These are phyloP conservation scores for Drosophila trapezifrons DNA, from an alignment of 1,140 invertebrate species.

Conservation along the genomic window DNA sequence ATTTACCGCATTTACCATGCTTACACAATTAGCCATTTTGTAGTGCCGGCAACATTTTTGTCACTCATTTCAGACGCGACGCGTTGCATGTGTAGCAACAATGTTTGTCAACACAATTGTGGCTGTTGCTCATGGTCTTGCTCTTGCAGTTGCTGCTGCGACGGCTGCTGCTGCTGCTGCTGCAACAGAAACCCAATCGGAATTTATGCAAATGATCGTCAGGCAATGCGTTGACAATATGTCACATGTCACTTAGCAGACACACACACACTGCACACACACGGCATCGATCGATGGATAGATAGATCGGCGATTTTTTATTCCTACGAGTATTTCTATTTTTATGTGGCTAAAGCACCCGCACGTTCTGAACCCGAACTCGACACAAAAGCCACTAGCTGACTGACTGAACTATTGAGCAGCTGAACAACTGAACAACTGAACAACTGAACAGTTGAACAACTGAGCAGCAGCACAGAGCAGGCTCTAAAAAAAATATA, in stretches of 20 bases:
- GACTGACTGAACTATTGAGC: slow-evolving; percentile 18
- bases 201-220: slow-evolving; percentile 81
- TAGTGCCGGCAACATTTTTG: slow-evolving; percentile 77
- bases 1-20: slow-evolving; percentile 60
- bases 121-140: slow-evolving; percentile 13
- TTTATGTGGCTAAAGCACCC: slow-evolving; percentile 58
- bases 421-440: slow-evolving; percentile 16
- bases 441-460: slow-evolving; percentile 17
- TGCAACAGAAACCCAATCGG: slow-evolving; percentile 58
- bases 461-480: slow-evolving; percentile 12
- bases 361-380: slow-evolving; percentile 75
- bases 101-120: slow-evolving; percentile 79
- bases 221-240: slow-evolving; percentile 81
- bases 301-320: slow-evolving; percentile 54
- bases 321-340: slow-evolving; percentile 17
- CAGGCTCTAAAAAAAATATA: slow-evolving; percentile 1
- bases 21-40: slow-evolving; percentile 80
- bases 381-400: slow-evolving; percentile 44
- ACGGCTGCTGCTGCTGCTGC: slow-evolving; percentile 18
- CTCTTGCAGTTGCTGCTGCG: slow-evolving; percentile 12
- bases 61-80: slow-evolving; percentile 59
- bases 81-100: slow-evolving; percentile 79
- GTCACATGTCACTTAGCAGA: slow-evolving; percentile 77
- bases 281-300: slow-evolving; percentile 48
- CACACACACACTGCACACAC: slow-evolving; percentile 24